Evolutionary conservation across 2,113 vertebrate species (phyloP), one percentile per base, ranked within the genome.

Genomic region (Oryzias woworae): DNA sequence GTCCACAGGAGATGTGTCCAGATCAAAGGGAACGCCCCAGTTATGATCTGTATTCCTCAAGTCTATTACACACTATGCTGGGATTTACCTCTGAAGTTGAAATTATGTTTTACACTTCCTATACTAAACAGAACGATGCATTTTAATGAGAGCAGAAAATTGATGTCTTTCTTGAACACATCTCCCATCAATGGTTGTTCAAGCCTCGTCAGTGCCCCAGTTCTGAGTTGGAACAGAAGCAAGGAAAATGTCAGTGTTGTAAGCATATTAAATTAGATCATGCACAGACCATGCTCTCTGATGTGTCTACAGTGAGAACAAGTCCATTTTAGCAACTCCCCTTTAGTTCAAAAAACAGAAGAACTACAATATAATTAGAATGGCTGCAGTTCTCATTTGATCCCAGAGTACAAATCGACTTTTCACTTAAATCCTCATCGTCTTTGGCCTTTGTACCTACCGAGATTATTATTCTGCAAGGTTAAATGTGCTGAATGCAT

Each of bases 241-340:
- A 53, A n/a, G 31, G 51, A 58, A 66, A 71, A 59, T 66, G 46
- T 60, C 71, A 75, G 14, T 18, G 7, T 61, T 62, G 23, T 49
- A 47, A 67, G 65, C 45, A 52, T 64, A 71, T 73, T 69, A 71
- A 81, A 78, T 81, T 23, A 58, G 72, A 75, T 84, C 26, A 71
- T 78, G 82, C 60, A 48, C 61, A 61, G 73, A 56, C 59, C 8
- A n/a, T 75, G 55, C 45, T 47, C 45, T 13, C 58, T 63, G 63
- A 58, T 71, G 74, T 72, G 74, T 72, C 66, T 62, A 51, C 73
- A 70, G 44, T 53, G 73, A 64, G 71, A 69, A 71, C 70, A 44
- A 77, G 66, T 85, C 82, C 60, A 80, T 83, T 70, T 71, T 28
- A 80, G 69, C 58, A 70, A 28, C 70, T 78, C 63, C 63, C 70